Evolutionary conservation across 2,113 vertebrate genomes (phyloP).

Genomic region (Galemys pyrenaicus): DNA sequence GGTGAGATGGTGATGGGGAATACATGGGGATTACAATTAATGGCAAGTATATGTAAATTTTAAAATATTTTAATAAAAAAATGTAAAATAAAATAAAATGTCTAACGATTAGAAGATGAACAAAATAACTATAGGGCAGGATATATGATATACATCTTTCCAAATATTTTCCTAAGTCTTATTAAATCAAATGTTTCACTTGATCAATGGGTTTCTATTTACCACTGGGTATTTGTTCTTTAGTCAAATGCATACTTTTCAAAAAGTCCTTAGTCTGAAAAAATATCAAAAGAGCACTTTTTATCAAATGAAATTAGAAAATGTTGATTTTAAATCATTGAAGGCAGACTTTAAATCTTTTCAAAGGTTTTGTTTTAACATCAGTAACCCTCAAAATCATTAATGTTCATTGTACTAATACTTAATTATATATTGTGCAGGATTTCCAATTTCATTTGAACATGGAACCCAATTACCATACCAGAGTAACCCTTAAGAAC

Average conservation of each 20-base stretch:
- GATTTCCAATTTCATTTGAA: background rate
- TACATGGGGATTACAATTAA: too few relatives aligned
- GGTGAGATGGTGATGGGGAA: too few relatives aligned
- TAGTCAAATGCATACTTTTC: background rate
- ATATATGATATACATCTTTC: background rate
- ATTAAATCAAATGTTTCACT: slow-evolving; percentile 47
- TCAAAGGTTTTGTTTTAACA: background rate
- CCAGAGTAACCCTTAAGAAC: background rate
- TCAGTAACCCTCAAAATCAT: background rate
- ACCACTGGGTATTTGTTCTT: background rate
- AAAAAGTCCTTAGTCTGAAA: background rate
- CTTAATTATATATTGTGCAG: background rate
- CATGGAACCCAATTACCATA: background rate
- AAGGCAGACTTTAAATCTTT: too few relatives aligned
- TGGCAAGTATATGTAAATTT: too few relatives aligned
- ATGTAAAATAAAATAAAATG: too few relatives aligned
- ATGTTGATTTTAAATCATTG: background rate
- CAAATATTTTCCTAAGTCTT: slow-evolving; percentile 37
- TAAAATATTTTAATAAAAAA: too few relatives aligned
- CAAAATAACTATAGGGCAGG: background rate
- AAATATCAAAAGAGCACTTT: background rate
- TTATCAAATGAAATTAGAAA: slow-evolving; percentile 12
- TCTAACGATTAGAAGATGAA: too few relatives aligned
- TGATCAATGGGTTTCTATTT: background rate
- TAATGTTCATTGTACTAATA: background rate